phyloP scores from a whole-genome alignment of 1,140 invertebrate species.

The Caligus rogercresseyi region DNA sequence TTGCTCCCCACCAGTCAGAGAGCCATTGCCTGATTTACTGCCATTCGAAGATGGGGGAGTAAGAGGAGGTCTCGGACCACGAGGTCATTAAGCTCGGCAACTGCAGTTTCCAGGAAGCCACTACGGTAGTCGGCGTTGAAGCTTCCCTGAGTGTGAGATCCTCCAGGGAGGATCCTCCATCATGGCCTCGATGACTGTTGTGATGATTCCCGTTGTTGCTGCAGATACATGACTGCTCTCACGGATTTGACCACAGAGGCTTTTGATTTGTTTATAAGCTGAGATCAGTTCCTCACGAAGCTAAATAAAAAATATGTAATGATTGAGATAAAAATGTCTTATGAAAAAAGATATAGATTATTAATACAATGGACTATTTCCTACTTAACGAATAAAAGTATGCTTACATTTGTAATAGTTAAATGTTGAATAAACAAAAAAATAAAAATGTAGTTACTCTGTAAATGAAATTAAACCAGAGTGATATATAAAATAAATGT shows the following conservation, averaged over 20 bases:
- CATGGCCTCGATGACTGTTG: neutral
- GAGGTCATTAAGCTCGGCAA: neutral
- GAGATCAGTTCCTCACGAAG: neutral
- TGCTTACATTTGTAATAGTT: no score
- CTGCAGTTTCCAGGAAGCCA: neutral
- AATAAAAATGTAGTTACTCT: no score
- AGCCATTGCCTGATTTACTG: no score
- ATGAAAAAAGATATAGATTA: no score
- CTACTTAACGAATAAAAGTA: no score
- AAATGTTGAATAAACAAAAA: no score
- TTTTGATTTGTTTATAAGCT: neutral
- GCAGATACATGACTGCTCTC: neutral
- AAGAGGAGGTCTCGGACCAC: neutral
- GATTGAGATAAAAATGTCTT: neutral
- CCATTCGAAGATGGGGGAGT: neutral
- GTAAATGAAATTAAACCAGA: no score
- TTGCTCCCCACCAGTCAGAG: no score
- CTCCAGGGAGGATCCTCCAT: neutral
- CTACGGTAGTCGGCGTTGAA: neutral
- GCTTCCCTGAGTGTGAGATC: neutral
- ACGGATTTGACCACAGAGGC: neutral
- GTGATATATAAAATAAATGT: no score
- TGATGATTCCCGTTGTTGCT: neutral
- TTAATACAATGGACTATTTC: no score
- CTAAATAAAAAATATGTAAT: neutral